Base-by-base conservation (phyloP, 2,888 invertebrate genomes). In the Amphipoea oculea region DNA sequence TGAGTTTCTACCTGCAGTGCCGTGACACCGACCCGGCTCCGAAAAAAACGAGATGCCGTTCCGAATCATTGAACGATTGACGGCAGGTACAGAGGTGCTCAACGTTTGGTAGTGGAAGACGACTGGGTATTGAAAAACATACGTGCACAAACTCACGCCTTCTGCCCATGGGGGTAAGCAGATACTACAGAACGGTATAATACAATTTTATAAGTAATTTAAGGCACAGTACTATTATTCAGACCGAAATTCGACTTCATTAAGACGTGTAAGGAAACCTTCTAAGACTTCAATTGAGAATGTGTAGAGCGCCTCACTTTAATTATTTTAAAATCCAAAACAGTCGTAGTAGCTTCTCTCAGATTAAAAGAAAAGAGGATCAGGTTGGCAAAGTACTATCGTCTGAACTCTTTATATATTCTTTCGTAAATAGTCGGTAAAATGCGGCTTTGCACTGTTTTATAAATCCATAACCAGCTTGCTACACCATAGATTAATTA, bases 1-100 rank as follows among this genome's bases (percentile, higher is more conserved):
- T 54, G 76, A 48, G 75, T 80, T 65, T 84, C 86, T 89, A 85
- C 90, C 89, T 90, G 89, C 78, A 75, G 65, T 23, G 81, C 76
- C 76, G 63, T 79, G 85, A 85, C 89, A 81, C 73, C 82, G 70
- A 75, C 73, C 67, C 75, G 71, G 54, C 80, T 79, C 83, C 86
- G 73, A 72, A 86, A 86, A 76, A 89, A 90, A 82, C 86, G 87
- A 90, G 88, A 87, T 84, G 90, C 89, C 91, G 88, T 93, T 94
- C 94, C 93, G 92, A 92, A 90, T 94, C 94, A 94, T 92, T 94
- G 94, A 92, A 88, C 93, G 92, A 94, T 94, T 92, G 93, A 91
- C 90, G 84, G 84, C 74, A 23, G 62, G 0, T 29, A n/a, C 82
- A 74, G 79, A 20, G 91, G 76, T 84, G 73, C 82, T 85, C 92